A percentile compares a stretch with the other conserved stretches of the same genome.
Conservation (phyloP, 2,797 vertebrate species). For the Silurus lanzhouensis region DNA sequence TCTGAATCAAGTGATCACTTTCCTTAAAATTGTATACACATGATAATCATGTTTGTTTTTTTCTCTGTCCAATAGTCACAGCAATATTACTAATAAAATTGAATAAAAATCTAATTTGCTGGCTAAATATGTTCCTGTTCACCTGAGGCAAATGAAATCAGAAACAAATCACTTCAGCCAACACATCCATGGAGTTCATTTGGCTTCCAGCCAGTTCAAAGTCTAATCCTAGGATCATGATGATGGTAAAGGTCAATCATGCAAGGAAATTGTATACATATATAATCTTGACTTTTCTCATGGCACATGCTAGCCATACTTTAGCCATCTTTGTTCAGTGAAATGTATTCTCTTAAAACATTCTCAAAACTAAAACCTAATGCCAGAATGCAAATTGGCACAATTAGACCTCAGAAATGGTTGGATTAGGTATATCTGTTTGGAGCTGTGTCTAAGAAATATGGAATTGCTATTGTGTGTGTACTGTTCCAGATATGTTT, state of each 20-base stretch:
- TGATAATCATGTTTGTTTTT: slow-evolving; percentile 1
- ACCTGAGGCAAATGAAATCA: not conserved
- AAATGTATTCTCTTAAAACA: slow-evolving; percentile 21
- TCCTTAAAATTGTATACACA: not conserved
- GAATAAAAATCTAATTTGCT: not conserved
- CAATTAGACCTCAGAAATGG: slow-evolving; percentile 2
- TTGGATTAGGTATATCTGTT: not conserved
- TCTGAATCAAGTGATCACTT: not conserved
- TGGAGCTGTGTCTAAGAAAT: slow-evolving; percentile 2
- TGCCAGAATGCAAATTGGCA: slow-evolving; percentile 17
- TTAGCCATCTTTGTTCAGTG: not conserved
- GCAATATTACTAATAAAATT: not conserved
- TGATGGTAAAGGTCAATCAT: not conserved
- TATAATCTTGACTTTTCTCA: slow-evolving; percentile 13
- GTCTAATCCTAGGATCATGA: slow-evolving; percentile 10
- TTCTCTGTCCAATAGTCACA: not conserved
- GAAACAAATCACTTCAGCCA: not conserved
- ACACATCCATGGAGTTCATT: not conserved
- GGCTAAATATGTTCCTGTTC: not conserved
- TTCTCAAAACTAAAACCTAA: slow-evolving; percentile 32
- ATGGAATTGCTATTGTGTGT: slow-evolving; percentile 24
- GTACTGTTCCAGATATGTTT: slow-evolving; percentile 31
- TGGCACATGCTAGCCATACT: not conserved
- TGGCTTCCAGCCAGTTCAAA: slow-evolving; percentile 10
- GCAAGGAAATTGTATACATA: slow-evolving; percentile 9